Conservation (phyloP, 37 sponge, comb jelly and placozoan genomes). For the Ephydatia muelleri region DNA sequence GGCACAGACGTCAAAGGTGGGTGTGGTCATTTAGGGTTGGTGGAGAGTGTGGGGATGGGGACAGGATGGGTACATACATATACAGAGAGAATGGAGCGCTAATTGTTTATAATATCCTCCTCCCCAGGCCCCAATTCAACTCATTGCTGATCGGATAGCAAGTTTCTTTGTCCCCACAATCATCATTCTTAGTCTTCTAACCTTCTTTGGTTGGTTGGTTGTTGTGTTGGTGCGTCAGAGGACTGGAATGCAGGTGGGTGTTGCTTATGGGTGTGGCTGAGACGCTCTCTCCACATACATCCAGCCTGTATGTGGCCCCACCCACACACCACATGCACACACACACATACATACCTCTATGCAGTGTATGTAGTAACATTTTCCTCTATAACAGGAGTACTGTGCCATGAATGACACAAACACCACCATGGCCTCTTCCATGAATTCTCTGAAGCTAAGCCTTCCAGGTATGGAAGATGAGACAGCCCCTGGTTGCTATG, state of each 20-base stretch:
- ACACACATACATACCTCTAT: no score
- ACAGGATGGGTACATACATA: neutral
- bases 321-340: no score
- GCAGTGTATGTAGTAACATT: no score
- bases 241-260: no score
- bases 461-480: neutral
- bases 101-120: no score
- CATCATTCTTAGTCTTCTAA: slow-evolving; percentile 56
- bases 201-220: slow-evolving; percentile 72
- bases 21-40: neutral
- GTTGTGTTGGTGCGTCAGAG: slow-evolving; percentile 21
- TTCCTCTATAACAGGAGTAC: slow-evolving; percentile 42
- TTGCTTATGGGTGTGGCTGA: no score
- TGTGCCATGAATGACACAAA: neutral
- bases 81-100: no score
- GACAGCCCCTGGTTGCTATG: neutral
- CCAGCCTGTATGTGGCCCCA: no score
- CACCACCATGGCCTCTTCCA: neutral
- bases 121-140: slow-evolving; percentile 90
- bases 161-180: slow-evolving; percentile 85
- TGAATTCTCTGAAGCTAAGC: neutral
- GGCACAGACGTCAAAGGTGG: no score
- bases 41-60: neutral
- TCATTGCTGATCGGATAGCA: slow-evolving; percentile 89
- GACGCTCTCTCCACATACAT: no score